Evolutionary conservation across 2,888 invertebrate genomes (phyloP).

Genomic region (Lathronympha strigana): DNA sequence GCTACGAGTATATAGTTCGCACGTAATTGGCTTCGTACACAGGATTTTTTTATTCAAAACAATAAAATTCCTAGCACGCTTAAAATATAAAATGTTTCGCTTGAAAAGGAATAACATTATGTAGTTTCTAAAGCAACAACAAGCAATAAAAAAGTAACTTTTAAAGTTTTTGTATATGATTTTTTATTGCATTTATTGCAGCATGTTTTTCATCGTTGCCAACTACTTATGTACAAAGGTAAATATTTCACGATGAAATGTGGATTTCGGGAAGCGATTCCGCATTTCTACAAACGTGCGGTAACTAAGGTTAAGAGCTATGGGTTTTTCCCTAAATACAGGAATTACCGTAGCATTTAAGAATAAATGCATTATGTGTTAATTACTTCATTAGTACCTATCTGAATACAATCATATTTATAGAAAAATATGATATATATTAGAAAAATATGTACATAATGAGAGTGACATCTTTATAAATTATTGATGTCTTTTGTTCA

Average conservation of each 20-base stretch:
- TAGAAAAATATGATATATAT: too few relatives aligned
- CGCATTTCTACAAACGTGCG: too few relatives aligned
- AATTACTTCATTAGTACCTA: too few relatives aligned
- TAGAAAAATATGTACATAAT: too few relatives aligned
- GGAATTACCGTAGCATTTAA: too few relatives aligned
- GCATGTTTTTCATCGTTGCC: not conserved
- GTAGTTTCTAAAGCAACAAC: constrained; percentile 9
- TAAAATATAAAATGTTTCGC: constrained; percentile 12
- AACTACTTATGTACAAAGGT: not conserved
- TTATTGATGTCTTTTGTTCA: not conserved
- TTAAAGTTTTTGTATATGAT: not conserved
- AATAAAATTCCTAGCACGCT: constrained; percentile 27
- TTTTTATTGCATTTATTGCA: constrained; percentile 11
- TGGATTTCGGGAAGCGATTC: not conserved
- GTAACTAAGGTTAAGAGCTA: too few relatives aligned
- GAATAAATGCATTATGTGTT: too few relatives aligned
- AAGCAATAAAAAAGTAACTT: constrained; percentile 15
- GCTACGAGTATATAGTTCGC: constrained; percentile 18
- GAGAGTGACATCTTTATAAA: not conserved
- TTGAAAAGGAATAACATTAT: constrained; percentile 5
- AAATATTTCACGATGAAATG: not conserved
- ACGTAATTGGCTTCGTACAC: constrained; percentile 35
- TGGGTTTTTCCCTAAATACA: too few relatives aligned
- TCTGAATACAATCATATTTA: too few relatives aligned
- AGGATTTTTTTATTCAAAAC: constrained; percentile 28